A percentile compares a stretch with the other conserved stretches of the same genome.
phyloP scores from a whole-genome alignment of 2,113 vertebrate genomes.

The Malurus cyaneus region DNA sequence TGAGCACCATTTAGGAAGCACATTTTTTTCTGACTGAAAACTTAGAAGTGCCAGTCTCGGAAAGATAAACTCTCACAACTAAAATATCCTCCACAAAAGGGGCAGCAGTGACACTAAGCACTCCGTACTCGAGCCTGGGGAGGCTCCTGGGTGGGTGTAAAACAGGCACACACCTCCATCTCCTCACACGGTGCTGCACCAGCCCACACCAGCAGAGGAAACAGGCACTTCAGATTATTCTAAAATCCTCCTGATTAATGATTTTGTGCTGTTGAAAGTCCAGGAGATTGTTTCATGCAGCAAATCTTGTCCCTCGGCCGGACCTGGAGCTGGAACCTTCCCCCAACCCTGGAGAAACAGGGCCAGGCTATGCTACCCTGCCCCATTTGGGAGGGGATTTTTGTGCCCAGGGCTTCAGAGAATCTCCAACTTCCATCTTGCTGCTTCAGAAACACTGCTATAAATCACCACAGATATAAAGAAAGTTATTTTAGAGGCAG shows the following conservation, averaged over 20 bases:
- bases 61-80: background rate
- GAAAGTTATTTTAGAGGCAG: background rate
- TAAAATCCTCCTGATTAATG: background rate
- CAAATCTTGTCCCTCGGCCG: background rate
- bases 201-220: background rate
- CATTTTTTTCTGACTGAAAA: slow-evolving; percentile 40
- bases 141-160: background rate
- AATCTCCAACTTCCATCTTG: background rate
- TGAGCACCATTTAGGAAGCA: background rate
- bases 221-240: background rate
- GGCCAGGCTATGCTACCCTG: background rate
- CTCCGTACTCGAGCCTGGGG: rapidly evolving
- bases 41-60: background rate
- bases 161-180: background rate
- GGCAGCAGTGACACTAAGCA: background rate
- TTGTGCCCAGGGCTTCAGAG: background rate
- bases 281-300: background rate
- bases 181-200: background rate
- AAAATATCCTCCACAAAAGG: background rate
- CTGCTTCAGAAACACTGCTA: background rate
- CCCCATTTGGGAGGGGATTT: background rate
- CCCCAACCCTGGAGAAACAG: background rate
- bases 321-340: background rate
- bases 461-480: background rate
- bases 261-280: slow-evolving; percentile 39